Base-by-base conservation (phyloP, 2,797 vertebrate species). In the Chaetodon trifasciatus region DNA sequence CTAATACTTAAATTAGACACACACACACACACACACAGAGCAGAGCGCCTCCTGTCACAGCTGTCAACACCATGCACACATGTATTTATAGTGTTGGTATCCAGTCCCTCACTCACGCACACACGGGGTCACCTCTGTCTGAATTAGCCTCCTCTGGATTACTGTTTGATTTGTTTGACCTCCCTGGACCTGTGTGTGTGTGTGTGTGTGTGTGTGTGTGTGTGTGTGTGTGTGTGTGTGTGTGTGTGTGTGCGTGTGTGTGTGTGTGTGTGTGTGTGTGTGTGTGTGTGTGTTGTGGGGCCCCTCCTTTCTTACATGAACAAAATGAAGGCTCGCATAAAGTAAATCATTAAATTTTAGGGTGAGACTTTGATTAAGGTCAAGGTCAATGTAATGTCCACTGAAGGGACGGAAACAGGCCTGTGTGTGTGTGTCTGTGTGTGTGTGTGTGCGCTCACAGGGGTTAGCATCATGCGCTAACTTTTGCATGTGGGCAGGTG, bases 21-120 rank as follows among this genome's bases (percentile, higher is more conserved):
- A 46, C 61, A 70, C 58, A 57, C 67, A 49, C 49, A 72, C 32
- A 73, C 49, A 66, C 60, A 62, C 64, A 69, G 65, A 67, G 67
- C 60, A 35, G 55, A 70, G 63, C 52, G 50, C 70, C 53, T 47
- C 57, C 79, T 55, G 71, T 62, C 86, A 37, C 88, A 86, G 90
- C 88, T 91, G 88, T 90, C 85, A 79, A 6, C 84, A 74, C 81
- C 74, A 60, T 24, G 53, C 68, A 75, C 2, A 40, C 52, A 0
- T 81, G n/a, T 89, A 91, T 91, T 89, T 88, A 91, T 89, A 90
- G 87, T 42, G 52, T 64, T 57, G 24, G 67, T 70, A 73, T 84
- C 60, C 81, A 58, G 79, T 46, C 79, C 12, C 42, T 32, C 72
- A 66, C 50, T 50, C 76, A 28, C 16, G 5, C 77, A 68, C 72